These are phyloP conservation scores for Pluvianellus socialis DNA, from an alignment of 2,113 vertebrate genomes.

Conservation along the genomic window DNA sequence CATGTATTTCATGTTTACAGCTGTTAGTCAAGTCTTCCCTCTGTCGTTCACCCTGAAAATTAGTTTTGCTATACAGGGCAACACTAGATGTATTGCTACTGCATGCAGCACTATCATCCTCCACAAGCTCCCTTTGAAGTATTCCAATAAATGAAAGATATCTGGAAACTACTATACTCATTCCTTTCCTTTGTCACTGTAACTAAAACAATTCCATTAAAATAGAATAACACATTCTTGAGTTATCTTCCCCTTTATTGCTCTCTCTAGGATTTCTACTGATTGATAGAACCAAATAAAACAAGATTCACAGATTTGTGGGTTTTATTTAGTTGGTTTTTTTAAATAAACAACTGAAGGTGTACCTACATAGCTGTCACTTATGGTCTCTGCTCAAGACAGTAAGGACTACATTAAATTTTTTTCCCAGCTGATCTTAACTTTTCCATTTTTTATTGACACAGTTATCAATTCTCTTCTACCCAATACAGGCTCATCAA, in stretches of 20 bases:
- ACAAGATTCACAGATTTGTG: too few relatives aligned
- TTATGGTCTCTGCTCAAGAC: background rate
- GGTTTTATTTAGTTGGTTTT: background rate
- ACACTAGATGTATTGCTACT: background rate
- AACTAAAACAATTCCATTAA: background rate
- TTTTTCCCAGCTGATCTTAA: background rate
- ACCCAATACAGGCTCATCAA: background rate
- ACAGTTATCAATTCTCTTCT: background rate
- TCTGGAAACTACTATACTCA: background rate
- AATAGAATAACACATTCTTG: background rate
- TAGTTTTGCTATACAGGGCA: background rate
- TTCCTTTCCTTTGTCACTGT: background rate
- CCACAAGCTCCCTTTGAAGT: background rate
- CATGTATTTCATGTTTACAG: background rate
- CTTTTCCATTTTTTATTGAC: background rate
- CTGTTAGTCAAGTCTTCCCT: background rate
- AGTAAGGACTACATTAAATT: accelerated
- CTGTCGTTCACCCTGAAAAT: background rate
- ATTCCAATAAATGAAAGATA: background rate
- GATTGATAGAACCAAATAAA: background rate
- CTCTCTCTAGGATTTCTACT: background rate
- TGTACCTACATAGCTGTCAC: background rate
- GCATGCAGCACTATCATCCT: background rate
- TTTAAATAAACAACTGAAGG: background rate
- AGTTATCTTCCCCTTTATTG: background rate